Conservation (phyloP, 2,797 vertebrate species). For the Siniperca obscura region DNA sequence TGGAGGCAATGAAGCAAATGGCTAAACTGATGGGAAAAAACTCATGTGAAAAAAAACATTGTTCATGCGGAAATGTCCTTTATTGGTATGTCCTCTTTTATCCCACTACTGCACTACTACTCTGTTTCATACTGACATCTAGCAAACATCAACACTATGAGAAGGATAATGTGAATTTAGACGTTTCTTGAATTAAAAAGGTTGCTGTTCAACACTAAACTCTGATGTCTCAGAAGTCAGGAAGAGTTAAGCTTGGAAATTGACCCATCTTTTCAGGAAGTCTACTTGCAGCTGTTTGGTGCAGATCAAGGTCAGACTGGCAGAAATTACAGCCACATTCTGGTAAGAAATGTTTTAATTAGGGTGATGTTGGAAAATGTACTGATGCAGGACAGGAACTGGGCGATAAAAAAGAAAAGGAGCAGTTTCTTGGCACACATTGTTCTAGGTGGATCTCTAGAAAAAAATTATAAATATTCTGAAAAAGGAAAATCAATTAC, state of each 20-base stretch:
- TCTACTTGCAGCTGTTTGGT: constrained; percentile 28
- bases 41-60: constrained; percentile 6
- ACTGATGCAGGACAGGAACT: constrained; percentile 3
- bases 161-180: background rate
- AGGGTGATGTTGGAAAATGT: constrained; percentile 19
- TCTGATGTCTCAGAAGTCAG: background rate
- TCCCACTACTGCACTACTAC: background rate
- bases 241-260: constrained; percentile 9
- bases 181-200: constrained; percentile 8
- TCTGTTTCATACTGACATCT: background rate
- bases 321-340: constrained; percentile 12
- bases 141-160: background rate
- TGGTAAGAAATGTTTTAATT: constrained; percentile 23
- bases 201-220: background rate
- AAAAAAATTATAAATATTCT: constrained; percentile 4
- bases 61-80: constrained; percentile 8
- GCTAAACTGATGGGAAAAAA: constrained; percentile 5
- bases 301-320: constrained; percentile 34
- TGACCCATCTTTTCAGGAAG: constrained; percentile 17
- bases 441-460: constrained; percentile 15
- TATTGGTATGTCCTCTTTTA: background rate
- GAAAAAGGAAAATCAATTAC: constrained; percentile 19
- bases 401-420: constrained; percentile 3
- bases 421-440: constrained; percentile 15
- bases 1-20: constrained; percentile 29